Base-by-base conservation (phyloP, 2,797 vertebrate genomes). In the Hemibagrus guttatus region DNA sequence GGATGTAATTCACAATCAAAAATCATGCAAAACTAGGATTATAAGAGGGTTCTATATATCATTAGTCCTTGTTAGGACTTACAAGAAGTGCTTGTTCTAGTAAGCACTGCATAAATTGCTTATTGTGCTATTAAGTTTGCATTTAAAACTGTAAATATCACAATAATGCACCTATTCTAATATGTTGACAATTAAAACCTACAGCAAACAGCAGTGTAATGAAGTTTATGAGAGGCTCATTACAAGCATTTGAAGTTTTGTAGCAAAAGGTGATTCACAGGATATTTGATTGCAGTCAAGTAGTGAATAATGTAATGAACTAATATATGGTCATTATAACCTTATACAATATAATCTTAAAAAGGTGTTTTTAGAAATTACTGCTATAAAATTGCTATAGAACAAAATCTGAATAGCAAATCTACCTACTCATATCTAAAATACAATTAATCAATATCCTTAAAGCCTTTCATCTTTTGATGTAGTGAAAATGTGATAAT, bases 401-500 rank as follows among this genome's bases (percentile, higher is more conserved):
- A 39, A 39, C 35, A 39, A 39, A 6, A 19, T 6, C 3, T 21
- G 4, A 19, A 58, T 58, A 58, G 17, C 63, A 66, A 66, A 66
- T 66, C 12, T 4, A 66, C 28, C 63, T 28, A 66, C n/a, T 66
- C 12, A 28, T 66, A 14, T 66, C 63, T 66, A 66, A 28, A 28
- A 28, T 3, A n/a, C n/a, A 1, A 13, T n/a, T 64, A 31, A 35
- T 35, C 6, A 21, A 69, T 69, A 69, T 7, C 5, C 39, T 21
- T 69, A 39, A 68, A 14, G 28, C 28, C 16, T 68, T 31, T 16
- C 23, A 26, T 42, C 19, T 71, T 23, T 71, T 71, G n/a, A 66
- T 68, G 28, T 46, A 26, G 46, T 72, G 21, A 72, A 49, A 72
- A 72, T 46, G 69, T 46, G 69, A 72, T 72, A 49, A 72, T 72